Base-by-base conservation (phyloP, 2,113 vertebrate genomes). In the Nothocercus nigrocapillus region DNA sequence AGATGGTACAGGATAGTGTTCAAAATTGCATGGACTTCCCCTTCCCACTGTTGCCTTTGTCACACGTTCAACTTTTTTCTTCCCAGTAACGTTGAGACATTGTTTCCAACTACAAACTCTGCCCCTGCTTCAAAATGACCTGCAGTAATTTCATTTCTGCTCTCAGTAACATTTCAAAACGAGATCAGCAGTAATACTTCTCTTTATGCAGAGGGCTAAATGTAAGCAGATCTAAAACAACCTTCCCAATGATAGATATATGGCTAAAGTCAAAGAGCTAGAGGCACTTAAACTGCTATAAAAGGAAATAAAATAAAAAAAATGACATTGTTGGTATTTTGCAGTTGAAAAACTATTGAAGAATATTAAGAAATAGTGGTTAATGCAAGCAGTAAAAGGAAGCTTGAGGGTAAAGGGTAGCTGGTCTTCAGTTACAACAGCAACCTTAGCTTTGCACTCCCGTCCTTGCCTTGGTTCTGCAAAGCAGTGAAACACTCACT, bases 111-210 rank as follows among this genome's bases (percentile, higher is more conserved):
- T 89, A 67, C 67, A 81, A 86, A 75, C 44, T 28, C 19, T 77
- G 58, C 61, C 91, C 62, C 88, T 86, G 59, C 49, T 74, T 85
- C 83, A 90, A 93, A 94, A 93, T 2, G 12, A 93, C 86, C 70
- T 61, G 79, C 77, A 92, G 85, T 82, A 94, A 90, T 95, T 90
- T 82, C 22, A 77, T 88, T 94, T 83, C 91, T 42, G n/a, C 20
- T 88, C 69, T 83, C 90, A 36, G 82, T 36, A 94, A 92, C 89
- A 89, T 62, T 96, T 87, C 63, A 92, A 80, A 88, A 94, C 63
- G 68, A 72, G 69, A 87, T 91, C 85, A 91, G 76, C 70, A 93
- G 88, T 74, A 96, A 89, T 69, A 90, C 68, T 90, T 91, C 62
- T 87, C 79, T 54, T 94, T 92, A 89, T 75, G 76, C 68, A 92